phyloP scores from a whole-genome alignment of 1,140 invertebrate genomes.

The Stegodyphus mimosarum region DNA sequence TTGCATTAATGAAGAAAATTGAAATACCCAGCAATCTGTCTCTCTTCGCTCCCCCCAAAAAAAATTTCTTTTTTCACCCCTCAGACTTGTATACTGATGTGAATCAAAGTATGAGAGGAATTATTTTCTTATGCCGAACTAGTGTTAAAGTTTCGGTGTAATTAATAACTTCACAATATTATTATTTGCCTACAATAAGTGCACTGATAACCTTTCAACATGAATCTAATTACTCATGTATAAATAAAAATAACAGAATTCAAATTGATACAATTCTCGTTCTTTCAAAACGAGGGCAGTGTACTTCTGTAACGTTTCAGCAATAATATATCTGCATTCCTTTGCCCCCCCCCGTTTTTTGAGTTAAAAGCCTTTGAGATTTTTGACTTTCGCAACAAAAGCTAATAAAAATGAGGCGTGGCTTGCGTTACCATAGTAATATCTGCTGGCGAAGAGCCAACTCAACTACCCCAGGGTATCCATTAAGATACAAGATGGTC shows the following conservation, averaged over 20 bases:
- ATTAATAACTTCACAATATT: too few relatives aligned
- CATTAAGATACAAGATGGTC: slow-evolving; percentile 21
- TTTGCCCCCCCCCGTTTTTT: too few relatives aligned
- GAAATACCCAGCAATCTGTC: too few relatives aligned
- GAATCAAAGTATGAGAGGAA: too few relatives aligned
- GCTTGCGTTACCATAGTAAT: background rate
- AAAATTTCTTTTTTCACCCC: too few relatives aligned
- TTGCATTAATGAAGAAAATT: too few relatives aligned
- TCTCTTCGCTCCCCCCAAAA: too few relatives aligned
- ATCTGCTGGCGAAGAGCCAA: slow-evolving; percentile 7
- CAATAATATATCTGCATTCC: too few relatives aligned
- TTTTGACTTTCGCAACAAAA: background rate
- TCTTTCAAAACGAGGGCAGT: background rate
- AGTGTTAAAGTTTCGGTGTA: too few relatives aligned
- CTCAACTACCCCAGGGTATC: slow-evolving; percentile 19
- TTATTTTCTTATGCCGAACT: too few relatives aligned
- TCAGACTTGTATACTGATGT: too few relatives aligned
- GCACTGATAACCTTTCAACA: background rate
- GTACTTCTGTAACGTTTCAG: background rate
- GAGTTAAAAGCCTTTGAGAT: background rate
- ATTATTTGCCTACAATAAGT: too few relatives aligned
- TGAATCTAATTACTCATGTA: background rate
- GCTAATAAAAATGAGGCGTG: slow-evolving; percentile 10
- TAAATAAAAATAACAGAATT: background rate
- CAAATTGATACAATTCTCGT: background rate